Evolutionary conservation across 2,113 vertebrate genomes (phyloP), one percentile per base, ranked within the genome.

Genomic region (Blennius ocellaris): DNA sequence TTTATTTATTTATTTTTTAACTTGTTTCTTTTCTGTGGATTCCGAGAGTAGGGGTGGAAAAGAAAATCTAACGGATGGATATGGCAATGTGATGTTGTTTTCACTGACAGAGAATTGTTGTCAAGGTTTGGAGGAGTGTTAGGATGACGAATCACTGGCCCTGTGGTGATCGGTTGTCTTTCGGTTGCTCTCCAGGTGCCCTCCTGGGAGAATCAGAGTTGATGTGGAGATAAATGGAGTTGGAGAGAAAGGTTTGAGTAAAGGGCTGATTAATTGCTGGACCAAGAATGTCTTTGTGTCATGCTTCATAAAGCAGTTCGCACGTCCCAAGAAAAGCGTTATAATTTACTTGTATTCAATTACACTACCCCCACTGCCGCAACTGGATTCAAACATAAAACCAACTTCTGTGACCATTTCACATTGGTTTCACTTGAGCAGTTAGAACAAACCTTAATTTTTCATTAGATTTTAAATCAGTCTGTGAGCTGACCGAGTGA

Each of bases 21-120:
- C 6, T 3, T 30, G 12, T 8, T 40, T 5, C 16, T 10, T 65
- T 64, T 48, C 0, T 11, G 15, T 52, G 68, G 68, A 30, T 30
- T 30, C 58, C 60, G 66, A 15, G 1, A n/a, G 8, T 40, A 15
- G 11, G 12, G 1, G 11, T 5, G 3, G 59, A 47, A 66, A 50
- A 50, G 59, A 43, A 43, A 65, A 53, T 38, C 44, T 54, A 73
- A 62, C 54, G 55, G 72, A 71, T 7, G 0, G 10, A 0, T n/a
- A 60, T 66, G 72, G 17, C 55, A 52, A 80, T 66, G 58, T 61
- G 68, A 30, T 30, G 62, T 63, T 86, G 66, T 71, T 68, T 37
- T 56, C 51, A 72, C 69, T 70, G 70, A 80, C 51, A 64, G 59
- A 64, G 59, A 81, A 56, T 44, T 1, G 15, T 40, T 76, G 64